Conservation (phyloP, 1,140 invertebrate species). For the Nephila pilipes region DNA sequence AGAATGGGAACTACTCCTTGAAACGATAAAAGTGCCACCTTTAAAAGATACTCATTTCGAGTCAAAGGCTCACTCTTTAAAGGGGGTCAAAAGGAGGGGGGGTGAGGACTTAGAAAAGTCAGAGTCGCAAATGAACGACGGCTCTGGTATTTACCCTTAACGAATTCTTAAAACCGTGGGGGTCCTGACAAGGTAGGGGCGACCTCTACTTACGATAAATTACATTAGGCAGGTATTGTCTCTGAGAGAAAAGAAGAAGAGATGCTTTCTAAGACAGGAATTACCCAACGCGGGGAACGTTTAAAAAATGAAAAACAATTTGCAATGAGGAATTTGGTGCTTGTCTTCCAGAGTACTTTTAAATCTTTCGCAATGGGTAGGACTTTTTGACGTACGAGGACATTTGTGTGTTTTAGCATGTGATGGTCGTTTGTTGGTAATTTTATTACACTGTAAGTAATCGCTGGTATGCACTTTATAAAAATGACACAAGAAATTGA, state of each 20-base stretch:
- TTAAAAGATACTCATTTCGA: slow-evolving; percentile 43
- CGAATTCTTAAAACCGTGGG: slow-evolving; percentile 67
- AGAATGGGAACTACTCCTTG: not conserved
- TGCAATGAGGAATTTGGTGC: not conserved
- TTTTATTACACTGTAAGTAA: no score
- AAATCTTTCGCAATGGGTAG: not conserved
- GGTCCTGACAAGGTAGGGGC: slow-evolving; percentile 38
- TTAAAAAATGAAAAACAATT: slow-evolving; percentile 51
- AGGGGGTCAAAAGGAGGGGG: not conserved
- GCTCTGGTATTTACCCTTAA: slow-evolving; percentile 45
- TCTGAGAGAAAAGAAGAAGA: slow-evolving; percentile 26
- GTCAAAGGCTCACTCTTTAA: slow-evolving; percentile 16
- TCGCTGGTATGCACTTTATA: no score
- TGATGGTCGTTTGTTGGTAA: no score
- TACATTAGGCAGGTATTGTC: slow-evolving; percentile 69
- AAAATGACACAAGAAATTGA: no score
- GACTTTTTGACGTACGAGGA: not conserved
- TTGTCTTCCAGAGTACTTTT: not conserved
- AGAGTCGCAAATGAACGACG: slow-evolving; percentile 17
- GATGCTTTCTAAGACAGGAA: slow-evolving; percentile 24
- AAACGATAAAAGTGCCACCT: slow-evolving; percentile 65
- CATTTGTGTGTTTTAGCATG: no score
- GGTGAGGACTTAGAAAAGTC: not conserved
- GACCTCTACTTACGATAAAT: slow-evolving; percentile 55
- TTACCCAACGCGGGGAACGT: slow-evolving; percentile 10